Evolutionary conservation across 2,113 vertebrate genomes (phyloP).

Genomic region (Cromileptes altivelis): DNA sequence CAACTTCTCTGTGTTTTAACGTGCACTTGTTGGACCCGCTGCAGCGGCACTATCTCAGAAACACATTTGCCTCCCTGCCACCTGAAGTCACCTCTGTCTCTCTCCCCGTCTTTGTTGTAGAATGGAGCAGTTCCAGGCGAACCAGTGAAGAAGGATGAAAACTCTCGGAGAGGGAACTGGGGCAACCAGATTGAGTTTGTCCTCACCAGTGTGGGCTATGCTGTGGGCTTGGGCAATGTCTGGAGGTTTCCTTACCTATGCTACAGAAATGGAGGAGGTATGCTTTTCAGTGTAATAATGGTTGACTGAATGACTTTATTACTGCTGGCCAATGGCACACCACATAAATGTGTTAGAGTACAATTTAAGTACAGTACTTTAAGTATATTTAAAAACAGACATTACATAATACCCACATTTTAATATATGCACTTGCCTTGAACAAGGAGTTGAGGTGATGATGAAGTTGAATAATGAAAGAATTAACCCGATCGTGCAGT

Average conservation of each 20-base stretch:
- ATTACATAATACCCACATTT: background rate
- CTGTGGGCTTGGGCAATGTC: conserved; percentile 98
- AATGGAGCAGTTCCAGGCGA: conserved; percentile 98
- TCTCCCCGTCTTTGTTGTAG: conserved; percentile 80
- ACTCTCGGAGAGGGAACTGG: conserved; percentile 96
- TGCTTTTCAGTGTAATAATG: no score
- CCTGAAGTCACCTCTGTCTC: conserved; percentile 50
- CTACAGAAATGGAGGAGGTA: conserved; percentile 99
- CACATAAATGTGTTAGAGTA: background rate
- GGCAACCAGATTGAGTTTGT: conserved; percentile 99
- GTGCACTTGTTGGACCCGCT: conserved; percentile 10
- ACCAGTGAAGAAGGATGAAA: conserved; percentile 93
- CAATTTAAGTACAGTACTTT: background rate
- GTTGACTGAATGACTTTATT: background rate
- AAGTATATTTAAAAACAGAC: background rate
- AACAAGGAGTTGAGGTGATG: background rate
- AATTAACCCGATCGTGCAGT: no score
- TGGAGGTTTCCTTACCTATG: conserved; percentile 99
- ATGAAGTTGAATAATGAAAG: no score
- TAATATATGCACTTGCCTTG: background rate
- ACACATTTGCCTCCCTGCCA: conserved; percentile 24
- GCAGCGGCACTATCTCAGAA: conserved; percentile 22
- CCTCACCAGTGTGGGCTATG: conserved; percentile 98
- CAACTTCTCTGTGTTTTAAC: background rate
- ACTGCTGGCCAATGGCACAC: background rate